Evolutionary conservation across 2,888 invertebrate species (phyloP).

Genomic region (Drosophila falleni): DNA sequence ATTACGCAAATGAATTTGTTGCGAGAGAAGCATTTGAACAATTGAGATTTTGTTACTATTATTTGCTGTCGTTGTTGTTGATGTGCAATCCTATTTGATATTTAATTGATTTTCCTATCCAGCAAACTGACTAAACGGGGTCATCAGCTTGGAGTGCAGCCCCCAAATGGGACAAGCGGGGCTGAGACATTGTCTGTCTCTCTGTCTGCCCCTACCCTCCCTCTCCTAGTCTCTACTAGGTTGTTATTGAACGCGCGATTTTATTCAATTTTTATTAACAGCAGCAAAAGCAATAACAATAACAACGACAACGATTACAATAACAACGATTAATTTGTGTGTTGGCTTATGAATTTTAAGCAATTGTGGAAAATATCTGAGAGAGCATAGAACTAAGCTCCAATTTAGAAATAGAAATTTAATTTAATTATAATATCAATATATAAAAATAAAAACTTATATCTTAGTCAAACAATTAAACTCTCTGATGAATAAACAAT

Average conservation of each 20-base stretch:
- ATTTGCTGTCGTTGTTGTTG: slow-evolving; percentile 16
- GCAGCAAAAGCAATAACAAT: slow-evolving; percentile 34
- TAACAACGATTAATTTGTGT: slow-evolving; percentile 37
- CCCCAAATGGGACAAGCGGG: slow-evolving; percentile 33
- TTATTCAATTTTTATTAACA: slow-evolving; percentile 77
- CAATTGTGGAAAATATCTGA: slow-evolving; percentile 22
- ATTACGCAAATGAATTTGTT: slow-evolving; percentile 57
- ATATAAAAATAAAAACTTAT: background rate
- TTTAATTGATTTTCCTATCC: slow-evolving; percentile 56
- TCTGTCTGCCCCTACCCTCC: background rate
- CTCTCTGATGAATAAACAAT: background rate
- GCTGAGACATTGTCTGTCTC: slow-evolving; percentile 2
- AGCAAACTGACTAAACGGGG: slow-evolving; percentile 52
- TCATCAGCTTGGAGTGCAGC: slow-evolving; percentile 44
- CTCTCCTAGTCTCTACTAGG: background rate
- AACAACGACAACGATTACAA: slow-evolving; percentile 34
- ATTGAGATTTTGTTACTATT: slow-evolving; percentile 46
- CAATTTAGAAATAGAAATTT: slow-evolving; percentile 3
- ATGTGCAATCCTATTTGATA: slow-evolving; percentile 48
- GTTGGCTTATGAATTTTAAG: slow-evolving; percentile 32
- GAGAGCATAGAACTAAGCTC: background rate
- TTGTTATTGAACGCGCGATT: slow-evolving; percentile 75
- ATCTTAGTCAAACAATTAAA: background rate
- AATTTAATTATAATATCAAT: slow-evolving; percentile 13
- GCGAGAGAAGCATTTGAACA: slow-evolving; percentile 25